Evolutionary conservation across 2,113 vertebrate species (phyloP).

Genomic region (Amazona vittata): DNA sequence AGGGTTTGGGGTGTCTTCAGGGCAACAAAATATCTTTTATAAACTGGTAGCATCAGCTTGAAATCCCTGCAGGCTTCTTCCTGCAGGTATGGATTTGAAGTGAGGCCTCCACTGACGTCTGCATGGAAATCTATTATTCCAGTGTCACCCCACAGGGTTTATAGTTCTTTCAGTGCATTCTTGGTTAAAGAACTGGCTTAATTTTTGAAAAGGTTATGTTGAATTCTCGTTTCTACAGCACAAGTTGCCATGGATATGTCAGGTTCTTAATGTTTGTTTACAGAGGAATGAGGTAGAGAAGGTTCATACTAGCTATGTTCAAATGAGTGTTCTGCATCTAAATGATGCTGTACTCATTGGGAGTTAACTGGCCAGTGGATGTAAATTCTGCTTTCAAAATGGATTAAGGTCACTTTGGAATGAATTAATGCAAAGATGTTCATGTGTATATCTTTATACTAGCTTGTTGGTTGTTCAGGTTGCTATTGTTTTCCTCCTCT

Average conservation of each 20-base stretch:
- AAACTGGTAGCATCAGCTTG: conserved; percentile 1
- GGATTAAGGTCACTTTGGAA: neutral
- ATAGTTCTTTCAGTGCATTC: conserved; percentile 5
- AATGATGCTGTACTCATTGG: neutral
- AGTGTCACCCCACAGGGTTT: neutral
- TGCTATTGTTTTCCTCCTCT: neutral
- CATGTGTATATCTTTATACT: neutral
- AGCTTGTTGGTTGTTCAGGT: neutral
- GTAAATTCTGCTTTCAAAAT: neutral
- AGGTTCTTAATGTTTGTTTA: conserved; percentile 53
- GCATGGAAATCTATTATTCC: conserved; percentile 41
- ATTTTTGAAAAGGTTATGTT: conserved; percentile 34
- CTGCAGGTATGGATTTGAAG: conserved; percentile 42
- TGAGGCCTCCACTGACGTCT: neutral
- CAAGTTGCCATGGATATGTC: conserved; percentile 46
- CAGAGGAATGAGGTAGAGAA: neutral
- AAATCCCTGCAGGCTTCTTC: conserved; percentile 19
- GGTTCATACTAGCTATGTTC: neutral
- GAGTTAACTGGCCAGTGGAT: neutral
- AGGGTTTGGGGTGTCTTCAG: neutral
- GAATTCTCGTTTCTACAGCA: conserved; percentile 34
- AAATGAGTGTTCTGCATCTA: neutral
- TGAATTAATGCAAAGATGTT: neutral
- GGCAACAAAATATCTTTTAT: neutral
- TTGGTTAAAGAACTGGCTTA: neutral